Percentiles rank a stretch among this genome's conserved stretches.
Conservation (phyloP, 1,140 invertebrate species). For the Pemphigus obesinymphae region DNA sequence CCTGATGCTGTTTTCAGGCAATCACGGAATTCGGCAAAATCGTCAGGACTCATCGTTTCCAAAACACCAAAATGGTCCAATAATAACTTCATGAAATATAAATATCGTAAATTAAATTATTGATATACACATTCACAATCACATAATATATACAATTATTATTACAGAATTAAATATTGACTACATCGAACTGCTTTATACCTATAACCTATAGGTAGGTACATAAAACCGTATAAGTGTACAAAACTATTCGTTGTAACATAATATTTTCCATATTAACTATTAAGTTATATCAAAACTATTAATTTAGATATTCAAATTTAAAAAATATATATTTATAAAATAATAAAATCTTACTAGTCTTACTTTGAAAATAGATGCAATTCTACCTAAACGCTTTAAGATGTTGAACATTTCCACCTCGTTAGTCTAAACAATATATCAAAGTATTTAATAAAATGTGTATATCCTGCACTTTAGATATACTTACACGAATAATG, state of each 20-base stretch:
- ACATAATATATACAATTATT: not conserved
- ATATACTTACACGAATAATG: no score
- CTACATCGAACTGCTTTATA: no score
- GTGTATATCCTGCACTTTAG: no score
- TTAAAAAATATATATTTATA: not conserved
- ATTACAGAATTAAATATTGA: not conserved
- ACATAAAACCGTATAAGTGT: not conserved
- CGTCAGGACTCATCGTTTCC: slow-evolving; percentile 95
- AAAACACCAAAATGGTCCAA: slow-evolving; percentile 96
- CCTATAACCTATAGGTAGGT: not conserved
- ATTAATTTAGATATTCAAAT: not conserved
- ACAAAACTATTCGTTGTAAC: not conserved
- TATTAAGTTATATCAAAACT: not conserved
- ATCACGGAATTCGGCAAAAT: slow-evolving; percentile 93
- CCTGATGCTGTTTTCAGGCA: slow-evolving; percentile 92
- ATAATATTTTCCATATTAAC: not conserved
- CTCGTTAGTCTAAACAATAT: slow-evolving; percentile 42
- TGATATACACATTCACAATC: not conserved
- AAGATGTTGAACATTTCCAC: slow-evolving; percentile 83
- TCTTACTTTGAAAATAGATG: slow-evolving; percentile 88
- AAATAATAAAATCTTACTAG: not conserved
- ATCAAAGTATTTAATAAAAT: not conserved
- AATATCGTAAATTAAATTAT: not conserved
- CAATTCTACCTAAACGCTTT: slow-evolving; percentile 84
- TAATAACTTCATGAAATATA: slow-evolving; percentile 63